Conservation (phyloP, 1,140 invertebrate species). For the Leguminivora glycinivorella region DNA sequence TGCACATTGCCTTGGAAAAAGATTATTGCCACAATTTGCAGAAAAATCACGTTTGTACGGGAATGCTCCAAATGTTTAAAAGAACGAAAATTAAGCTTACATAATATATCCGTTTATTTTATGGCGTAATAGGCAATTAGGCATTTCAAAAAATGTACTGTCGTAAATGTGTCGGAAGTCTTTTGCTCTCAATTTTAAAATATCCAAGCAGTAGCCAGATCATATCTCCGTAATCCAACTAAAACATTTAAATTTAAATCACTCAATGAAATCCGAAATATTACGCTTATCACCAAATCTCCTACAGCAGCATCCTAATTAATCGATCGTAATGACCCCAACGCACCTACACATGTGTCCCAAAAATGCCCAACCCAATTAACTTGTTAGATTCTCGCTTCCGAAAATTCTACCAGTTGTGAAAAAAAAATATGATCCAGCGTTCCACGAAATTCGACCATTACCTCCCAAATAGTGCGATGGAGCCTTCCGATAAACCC, state of each 20-base stretch:
- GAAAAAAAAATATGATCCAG: conserved; percentile 53
- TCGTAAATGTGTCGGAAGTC: not conserved
- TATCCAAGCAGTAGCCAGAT: not conserved
- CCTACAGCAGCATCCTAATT: conserved; percentile 45
- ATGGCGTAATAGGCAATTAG: no score
- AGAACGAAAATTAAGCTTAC: no score
- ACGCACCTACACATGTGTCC: conserved; percentile 51
- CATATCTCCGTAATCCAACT: not conserved
- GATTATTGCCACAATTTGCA: no score
- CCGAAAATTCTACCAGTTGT: conserved; percentile 65
- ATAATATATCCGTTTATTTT: no score
- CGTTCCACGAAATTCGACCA: conserved; percentile 70
- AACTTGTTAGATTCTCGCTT: conserved; percentile 77
- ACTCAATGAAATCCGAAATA: conserved; percentile 11
- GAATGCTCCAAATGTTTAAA: no score
- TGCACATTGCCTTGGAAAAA: no score
- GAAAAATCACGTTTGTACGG: no score
- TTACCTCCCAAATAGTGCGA: conserved; percentile 75
- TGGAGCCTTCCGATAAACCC: conserved; percentile 65
- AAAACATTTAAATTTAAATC: conserved; percentile 1
- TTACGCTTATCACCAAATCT: conserved; percentile 20
- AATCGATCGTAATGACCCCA: conserved; percentile 57
- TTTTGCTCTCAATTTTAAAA: not conserved
- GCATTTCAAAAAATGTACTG: no score
- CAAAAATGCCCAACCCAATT: conserved; percentile 68